Percentiles rank a stretch among this genome's conserved stretches.
These are phyloP conservation scores for Chrysolina haemoptera DNA, from an alignment of 2,888 invertebrate species.

Conservation along the genomic window DNA sequence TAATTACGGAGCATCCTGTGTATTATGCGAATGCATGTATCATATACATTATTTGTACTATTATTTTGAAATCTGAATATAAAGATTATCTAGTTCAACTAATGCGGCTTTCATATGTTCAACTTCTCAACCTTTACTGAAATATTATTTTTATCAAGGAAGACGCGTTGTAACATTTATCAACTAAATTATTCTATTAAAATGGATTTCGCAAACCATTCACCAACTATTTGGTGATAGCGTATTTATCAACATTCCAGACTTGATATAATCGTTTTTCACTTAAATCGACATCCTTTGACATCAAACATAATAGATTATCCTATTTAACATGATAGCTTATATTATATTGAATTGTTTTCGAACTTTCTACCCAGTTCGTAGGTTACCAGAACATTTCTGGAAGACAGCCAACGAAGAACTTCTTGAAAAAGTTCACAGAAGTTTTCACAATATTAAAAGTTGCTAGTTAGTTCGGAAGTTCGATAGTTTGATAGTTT, in stretches of 20 bases:
- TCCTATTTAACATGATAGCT: conserved; percentile 6
- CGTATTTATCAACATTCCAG: conserved; percentile 1
- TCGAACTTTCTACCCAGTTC: neutral
- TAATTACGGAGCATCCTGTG: too few relatives aligned
- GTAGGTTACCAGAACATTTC: neutral
- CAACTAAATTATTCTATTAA: conserved; percentile 32
- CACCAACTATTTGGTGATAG: neutral
- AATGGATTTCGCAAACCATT: conserved; percentile 23
- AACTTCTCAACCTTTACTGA: conserved; percentile 35
- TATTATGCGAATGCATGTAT: conserved; percentile 19
- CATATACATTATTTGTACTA: conserved; percentile 39
- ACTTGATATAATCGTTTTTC: neutral
- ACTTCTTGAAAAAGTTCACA: neutral
- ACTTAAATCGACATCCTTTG: conserved; percentile 1
- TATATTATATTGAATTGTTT: neutral
- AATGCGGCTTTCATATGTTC: conserved; percentile 24
- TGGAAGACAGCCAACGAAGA: neutral
- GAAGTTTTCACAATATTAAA: neutral
- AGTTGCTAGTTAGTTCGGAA: neutral
- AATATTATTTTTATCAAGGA: conserved; percentile 32
- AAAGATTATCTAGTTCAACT: conserved; percentile 9
- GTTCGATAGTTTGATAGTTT: neutral
- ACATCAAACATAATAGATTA: neutral
- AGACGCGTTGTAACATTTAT: conserved; percentile 41
- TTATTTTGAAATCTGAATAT: conserved; percentile 30